Evolutionary conservation across 1,140 invertebrate genomes (phyloP).

Genomic region (Cylas formicarius): DNA sequence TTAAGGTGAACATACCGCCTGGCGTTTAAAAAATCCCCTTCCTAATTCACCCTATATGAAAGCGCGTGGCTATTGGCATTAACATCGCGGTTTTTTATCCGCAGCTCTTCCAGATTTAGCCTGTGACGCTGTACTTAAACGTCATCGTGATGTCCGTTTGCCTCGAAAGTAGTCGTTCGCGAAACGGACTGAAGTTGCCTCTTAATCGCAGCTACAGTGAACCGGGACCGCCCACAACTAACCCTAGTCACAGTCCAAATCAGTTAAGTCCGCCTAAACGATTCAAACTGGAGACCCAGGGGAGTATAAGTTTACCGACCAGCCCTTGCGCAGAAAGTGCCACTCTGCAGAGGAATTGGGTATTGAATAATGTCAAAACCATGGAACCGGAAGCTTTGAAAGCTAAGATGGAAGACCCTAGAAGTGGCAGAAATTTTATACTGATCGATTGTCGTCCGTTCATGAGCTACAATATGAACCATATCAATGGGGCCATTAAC

Average conservation of each 20-base stretch:
- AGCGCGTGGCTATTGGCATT: slow-evolving; percentile 27
- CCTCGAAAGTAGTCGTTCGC: slow-evolving; percentile 46
- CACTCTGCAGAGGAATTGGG: slow-evolving; percentile 47
- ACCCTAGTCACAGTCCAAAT: slow-evolving; percentile 22
- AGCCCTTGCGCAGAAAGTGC: slow-evolving; percentile 52
- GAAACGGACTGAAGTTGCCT: slow-evolving; percentile 52
- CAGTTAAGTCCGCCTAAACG: slow-evolving; percentile 42
- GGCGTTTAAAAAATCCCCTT: background rate
- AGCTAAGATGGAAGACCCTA: slow-evolving; percentile 34
- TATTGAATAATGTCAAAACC: slow-evolving; percentile 38
- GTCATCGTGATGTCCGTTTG: slow-evolving; percentile 45
- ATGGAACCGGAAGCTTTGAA: slow-evolving; percentile 39
- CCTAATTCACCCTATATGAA: slow-evolving; percentile 6
- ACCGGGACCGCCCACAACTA: slow-evolving; percentile 45
- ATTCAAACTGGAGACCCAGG: slow-evolving; percentile 48
- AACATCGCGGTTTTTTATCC: slow-evolving; percentile 29
- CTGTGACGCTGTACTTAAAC: slow-evolving; percentile 29
- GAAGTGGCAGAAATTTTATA: slow-evolving; percentile 42
- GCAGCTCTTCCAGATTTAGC: slow-evolving; percentile 40
- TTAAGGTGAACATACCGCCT: too few relatives aligned
- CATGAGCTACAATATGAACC: slow-evolving; percentile 62
- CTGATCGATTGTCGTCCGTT: slow-evolving; percentile 68
- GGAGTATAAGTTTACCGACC: slow-evolving; percentile 47
- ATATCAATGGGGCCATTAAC: slow-evolving; percentile 66
- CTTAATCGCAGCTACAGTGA: slow-evolving; percentile 55